A percentile compares a stretch with the other conserved stretches of the same genome.
Evolutionary conservation across 2,797 vertebrate species (phyloP).

Genomic region (Rhinophrynus dorsalis): DNA sequence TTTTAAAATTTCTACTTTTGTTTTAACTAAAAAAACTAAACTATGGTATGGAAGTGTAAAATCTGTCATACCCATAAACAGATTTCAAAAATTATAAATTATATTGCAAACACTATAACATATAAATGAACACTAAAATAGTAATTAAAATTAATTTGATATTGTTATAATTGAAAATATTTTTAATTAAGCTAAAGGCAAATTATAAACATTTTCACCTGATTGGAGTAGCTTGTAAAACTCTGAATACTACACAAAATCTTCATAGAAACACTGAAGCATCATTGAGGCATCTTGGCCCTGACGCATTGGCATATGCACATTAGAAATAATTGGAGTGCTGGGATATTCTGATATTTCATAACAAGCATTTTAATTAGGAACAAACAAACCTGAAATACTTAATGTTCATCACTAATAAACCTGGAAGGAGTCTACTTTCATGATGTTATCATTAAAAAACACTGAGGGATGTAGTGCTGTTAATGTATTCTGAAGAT

Average conservation of each 20-base stretch:
- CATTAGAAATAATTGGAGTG: constrained; percentile 48
- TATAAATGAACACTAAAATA: too few species aligned
- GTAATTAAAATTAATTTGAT: too few species aligned
- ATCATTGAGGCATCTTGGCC: constrained; percentile 37
- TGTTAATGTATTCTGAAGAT: constrained; percentile 1
- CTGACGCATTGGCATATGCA: constrained; percentile 40
- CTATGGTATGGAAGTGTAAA: too few species aligned
- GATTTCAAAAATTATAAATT: too few species aligned
- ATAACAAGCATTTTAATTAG: constrained; percentile 48
- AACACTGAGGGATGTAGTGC: constrained; percentile 18
- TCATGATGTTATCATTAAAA: constrained; percentile 35
- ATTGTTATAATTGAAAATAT: too few species aligned
- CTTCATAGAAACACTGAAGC: constrained; percentile 15
- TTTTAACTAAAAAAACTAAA: too few species aligned
- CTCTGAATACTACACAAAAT: not conserved
- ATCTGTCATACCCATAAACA: too few species aligned
- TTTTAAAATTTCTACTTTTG: too few species aligned
- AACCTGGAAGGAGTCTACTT: constrained; percentile 20
- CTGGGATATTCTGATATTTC: constrained; percentile 44
- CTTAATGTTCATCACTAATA: constrained; percentile 41
- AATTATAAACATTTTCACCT: constrained; percentile 26
- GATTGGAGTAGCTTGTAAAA: not conserved
- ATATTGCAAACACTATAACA: too few species aligned
- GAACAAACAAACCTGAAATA: constrained; percentile 44
- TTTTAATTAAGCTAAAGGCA: too few species aligned